phyloP scores from a whole-genome alignment of 1,140 invertebrate species.

The Eriocheir sinensis region DNA sequence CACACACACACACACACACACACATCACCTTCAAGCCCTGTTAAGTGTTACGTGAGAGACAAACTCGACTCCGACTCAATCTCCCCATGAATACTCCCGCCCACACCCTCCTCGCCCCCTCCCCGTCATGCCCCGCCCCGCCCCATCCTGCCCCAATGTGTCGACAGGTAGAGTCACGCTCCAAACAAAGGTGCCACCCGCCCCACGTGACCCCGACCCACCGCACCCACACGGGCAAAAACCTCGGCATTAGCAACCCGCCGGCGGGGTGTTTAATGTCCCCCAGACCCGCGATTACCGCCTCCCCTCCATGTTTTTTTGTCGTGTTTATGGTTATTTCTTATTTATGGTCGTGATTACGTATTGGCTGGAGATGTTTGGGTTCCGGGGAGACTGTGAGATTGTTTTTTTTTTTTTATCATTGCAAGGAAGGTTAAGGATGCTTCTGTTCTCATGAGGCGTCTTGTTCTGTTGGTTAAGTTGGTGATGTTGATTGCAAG shows the following conservation, averaged over 20 bases:
- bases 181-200: not conserved
- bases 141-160: not conserved
- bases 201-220: not conserved
- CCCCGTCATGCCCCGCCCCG: too few relatives aligned
- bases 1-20: not conserved
- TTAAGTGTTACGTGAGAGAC: conserved; percentile 21
- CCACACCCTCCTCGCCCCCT: not conserved
- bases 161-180: not conserved
- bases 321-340: not conserved
- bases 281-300: not conserved
- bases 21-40: too few relatives aligned
- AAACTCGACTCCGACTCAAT: not conserved
- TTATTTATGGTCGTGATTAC: too few relatives aligned
- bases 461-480: not conserved
- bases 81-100: not conserved
- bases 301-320: too few relatives aligned
- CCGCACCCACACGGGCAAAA: not conserved
- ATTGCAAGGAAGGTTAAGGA: not conserved
- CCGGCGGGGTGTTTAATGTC: not conserved
- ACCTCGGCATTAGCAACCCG: not conserved
- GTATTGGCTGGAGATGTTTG: not conserved
- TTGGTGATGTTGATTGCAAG: too few relatives aligned
- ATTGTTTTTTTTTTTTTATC: not conserved
- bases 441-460: not conserved
- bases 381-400: not conserved